phyloP scores from a whole-genome alignment of 2,113 vertebrate genomes.

The Butastur rufipennis region DNA sequence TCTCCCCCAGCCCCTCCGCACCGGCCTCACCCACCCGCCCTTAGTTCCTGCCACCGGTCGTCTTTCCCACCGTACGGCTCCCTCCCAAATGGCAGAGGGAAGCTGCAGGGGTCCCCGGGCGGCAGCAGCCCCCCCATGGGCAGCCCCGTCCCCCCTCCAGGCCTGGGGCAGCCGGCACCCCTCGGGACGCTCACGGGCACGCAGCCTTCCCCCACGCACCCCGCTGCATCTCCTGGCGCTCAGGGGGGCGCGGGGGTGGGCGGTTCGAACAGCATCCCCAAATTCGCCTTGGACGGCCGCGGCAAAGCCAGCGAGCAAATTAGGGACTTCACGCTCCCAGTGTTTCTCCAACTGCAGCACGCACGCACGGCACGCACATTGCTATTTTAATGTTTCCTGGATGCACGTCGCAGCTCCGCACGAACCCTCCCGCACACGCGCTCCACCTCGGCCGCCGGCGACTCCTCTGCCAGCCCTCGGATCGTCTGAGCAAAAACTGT shows the following conservation, averaged over 20 bases:
- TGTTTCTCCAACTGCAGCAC: background rate
- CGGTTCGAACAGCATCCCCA: background rate
- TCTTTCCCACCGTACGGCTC: background rate
- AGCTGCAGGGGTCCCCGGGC: background rate
- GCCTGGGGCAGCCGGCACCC: background rate
- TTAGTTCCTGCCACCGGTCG: background rate
- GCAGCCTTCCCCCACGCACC: background rate
- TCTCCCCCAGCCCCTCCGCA: background rate
- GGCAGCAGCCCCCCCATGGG: background rate
- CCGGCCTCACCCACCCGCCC: background rate
- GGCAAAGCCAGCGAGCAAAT: background rate
- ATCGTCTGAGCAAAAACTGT: background rate
- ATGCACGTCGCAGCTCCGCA: background rate
- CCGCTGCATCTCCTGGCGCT: background rate
- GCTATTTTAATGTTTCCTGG: slow-evolving; percentile 24
- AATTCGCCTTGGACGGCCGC: background rate
- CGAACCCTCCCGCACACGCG: background rate
- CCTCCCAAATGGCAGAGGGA: background rate
- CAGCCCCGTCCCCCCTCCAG: background rate
- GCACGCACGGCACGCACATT: background rate
- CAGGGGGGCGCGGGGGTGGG: background rate
- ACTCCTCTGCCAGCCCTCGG: background rate
- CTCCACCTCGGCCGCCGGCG: background rate
- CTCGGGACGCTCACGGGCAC: background rate
- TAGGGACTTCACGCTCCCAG: background rate